phyloP scores from a whole-genome alignment of 2,113 vertebrate genomes.

The Sceloporus undulatus region DNA sequence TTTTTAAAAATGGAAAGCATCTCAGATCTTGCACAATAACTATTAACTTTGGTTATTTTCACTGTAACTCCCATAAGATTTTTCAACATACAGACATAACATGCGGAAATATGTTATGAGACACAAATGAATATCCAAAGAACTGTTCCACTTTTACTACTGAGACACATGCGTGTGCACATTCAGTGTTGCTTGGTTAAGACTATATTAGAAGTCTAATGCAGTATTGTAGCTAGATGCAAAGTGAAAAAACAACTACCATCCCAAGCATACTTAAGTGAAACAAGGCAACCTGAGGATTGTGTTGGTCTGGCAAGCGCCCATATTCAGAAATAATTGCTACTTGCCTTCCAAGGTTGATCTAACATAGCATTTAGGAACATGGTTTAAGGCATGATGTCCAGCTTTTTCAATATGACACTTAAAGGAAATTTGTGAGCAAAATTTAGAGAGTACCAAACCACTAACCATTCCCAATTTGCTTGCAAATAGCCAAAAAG shows the following conservation, averaged over 20 bases:
- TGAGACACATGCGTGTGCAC: constrained; percentile 40
- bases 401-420: neutral
- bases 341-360: neutral
- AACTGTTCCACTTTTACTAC: constrained; percentile 14
- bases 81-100: constrained; percentile 36
- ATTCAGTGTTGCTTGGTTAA: constrained; percentile 9
- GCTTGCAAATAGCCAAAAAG: no score
- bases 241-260: no score
- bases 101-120: constrained; percentile 62
- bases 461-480: neutral
- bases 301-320: neutral
- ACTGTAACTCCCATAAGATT: neutral
- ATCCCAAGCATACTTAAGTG: no score
- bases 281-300: neutral
- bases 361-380: no score
- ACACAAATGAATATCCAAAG: constrained; percentile 33
- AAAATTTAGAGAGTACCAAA: neutral
- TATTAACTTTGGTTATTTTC: neutral
- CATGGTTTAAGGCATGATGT: neutral
- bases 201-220: neutral
- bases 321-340: neutral
- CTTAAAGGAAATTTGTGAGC: neutral
- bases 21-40: accelerated
- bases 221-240: neutral
- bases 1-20: neutral